Conservation (phyloP, 2,888 invertebrate genomes). For the Eilema griseolum region DNA sequence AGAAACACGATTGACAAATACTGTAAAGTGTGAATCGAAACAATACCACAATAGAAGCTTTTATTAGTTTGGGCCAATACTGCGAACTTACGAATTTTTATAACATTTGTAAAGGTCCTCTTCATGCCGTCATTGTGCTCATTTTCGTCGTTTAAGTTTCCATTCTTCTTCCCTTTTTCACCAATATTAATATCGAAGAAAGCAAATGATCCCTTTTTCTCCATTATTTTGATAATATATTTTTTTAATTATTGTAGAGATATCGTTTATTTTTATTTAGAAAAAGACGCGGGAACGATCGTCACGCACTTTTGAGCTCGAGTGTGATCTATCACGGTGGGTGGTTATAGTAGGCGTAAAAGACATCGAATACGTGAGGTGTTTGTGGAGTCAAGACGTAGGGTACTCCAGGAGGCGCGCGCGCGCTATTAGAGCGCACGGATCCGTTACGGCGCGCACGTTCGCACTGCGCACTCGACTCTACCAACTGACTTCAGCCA, state of each 20-base stretch:
- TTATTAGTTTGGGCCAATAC: not conserved
- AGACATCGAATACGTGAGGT: conserved; percentile 7
- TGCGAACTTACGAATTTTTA: conserved; percentile 77
- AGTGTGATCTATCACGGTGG: conserved; percentile 21
- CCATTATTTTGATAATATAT: conserved; percentile 56
- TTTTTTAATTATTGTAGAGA: not conserved
- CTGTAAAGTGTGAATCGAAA: not conserved
- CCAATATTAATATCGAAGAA: conserved; percentile 75
- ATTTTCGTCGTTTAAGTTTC: conserved; percentile 46
- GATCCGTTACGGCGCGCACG: conserved; percentile 52
- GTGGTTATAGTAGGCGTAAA: conserved; percentile 13
- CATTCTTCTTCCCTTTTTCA: conserved; percentile 65
- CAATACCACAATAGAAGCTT: not conserved
- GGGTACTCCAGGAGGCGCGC: conserved; percentile 29
- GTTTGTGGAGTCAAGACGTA: conserved; percentile 18
- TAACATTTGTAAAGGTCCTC: conserved; percentile 66
- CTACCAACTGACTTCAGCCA: conserved; percentile 52
- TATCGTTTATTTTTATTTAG: conserved; percentile 8
- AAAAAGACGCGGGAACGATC: conserved; percentile 32
- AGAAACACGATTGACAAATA: not conserved
- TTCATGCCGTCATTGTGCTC: conserved; percentile 60
- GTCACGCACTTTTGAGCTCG: conserved; percentile 26
- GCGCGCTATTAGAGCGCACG: conserved; percentile 46
- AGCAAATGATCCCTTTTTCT: conserved; percentile 74
- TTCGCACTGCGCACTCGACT: conserved; percentile 64